Evolutionary conservation across 2,113 vertebrate genomes (phyloP).

Genomic region (Marmota flaviventris): DNA sequence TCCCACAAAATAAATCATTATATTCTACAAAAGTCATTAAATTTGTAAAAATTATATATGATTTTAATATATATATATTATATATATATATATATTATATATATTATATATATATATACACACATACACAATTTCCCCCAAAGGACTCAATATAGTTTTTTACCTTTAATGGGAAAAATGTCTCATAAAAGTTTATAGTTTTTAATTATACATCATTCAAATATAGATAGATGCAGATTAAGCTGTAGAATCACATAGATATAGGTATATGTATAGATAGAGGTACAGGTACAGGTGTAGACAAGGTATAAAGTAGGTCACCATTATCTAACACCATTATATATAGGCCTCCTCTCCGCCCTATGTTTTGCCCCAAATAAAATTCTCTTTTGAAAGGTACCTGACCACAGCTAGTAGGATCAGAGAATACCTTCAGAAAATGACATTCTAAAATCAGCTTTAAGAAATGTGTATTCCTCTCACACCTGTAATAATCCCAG

Average conservation of each 20-base stretch:
- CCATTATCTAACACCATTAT: not conserved
- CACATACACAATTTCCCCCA: too few species aligned
- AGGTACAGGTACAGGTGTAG: not conserved
- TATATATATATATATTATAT: too few species aligned
- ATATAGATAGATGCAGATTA: too few species aligned
- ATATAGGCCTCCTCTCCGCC: not conserved
- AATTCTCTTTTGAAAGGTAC: not conserved
- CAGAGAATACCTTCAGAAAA: not conserved
- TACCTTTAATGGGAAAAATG: not conserved
- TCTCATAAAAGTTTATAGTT: not conserved
- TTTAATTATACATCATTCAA: not conserved
- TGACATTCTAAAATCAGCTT: not conserved
- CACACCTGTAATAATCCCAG: not conserved
- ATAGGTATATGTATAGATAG: not conserved
- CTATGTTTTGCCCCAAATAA: not conserved
- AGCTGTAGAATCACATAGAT: not conserved
- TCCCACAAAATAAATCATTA: not conserved
- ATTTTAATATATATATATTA: too few species aligned
- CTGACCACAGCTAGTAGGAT: not conserved
- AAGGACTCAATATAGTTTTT: too few species aligned
- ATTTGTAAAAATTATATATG: too few species aligned
- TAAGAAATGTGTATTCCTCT: not conserved
- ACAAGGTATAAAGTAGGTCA: not conserved
- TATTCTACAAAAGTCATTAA: too few species aligned
- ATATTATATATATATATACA: too few species aligned